phyloP scores from a whole-genome alignment of 30 jellyfish, hydroid and myxozoan species.

The Aurelia sp. region DNA sequence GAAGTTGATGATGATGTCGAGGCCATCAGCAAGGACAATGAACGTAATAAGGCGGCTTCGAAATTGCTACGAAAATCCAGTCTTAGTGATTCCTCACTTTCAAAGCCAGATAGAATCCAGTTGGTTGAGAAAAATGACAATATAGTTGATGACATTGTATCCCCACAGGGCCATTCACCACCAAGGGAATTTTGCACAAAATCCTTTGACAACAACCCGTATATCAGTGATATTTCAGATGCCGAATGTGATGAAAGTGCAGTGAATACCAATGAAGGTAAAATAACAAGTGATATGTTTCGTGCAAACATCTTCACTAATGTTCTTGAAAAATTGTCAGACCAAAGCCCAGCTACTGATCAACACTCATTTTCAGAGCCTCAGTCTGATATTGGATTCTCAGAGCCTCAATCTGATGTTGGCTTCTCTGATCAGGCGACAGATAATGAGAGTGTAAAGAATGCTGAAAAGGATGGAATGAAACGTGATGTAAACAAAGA shows the following conservation, averaged over 20 bases:
- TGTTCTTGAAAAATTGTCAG: constrained; percentile 25
- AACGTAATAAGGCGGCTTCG: too few relatives aligned
- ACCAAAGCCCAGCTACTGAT: not conserved
- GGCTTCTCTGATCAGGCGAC: not conserved
- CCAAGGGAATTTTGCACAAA: not conserved
- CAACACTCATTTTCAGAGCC: not conserved
- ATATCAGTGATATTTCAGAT: constrained; percentile 68
- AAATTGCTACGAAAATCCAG: too few relatives aligned
- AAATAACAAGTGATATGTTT: constrained; percentile 61
- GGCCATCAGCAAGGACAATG: not conserved
- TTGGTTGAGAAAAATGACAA: too few relatives aligned
- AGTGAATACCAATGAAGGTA: not conserved
- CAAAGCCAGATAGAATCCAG: too few relatives aligned
- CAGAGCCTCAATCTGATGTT: constrained; percentile 10
- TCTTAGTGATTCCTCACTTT: too few relatives aligned
- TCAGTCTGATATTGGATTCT: constrained; percentile 8
- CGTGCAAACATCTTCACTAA: constrained; percentile 63
- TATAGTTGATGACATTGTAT: too few relatives aligned
- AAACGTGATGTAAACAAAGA: too few relatives aligned
- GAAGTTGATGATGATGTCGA: not conserved
- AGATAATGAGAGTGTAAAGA: too few relatives aligned
- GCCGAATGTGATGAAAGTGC: constrained; percentile 45
- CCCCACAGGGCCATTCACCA: too few relatives aligned
- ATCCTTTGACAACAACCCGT: constrained; percentile 44
- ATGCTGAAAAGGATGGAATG: too few relatives aligned